These are phyloP conservation scores for Lutraria rhynchaena DNA, from an alignment of 1,140 invertebrate species.

Conservation along the genomic window DNA sequence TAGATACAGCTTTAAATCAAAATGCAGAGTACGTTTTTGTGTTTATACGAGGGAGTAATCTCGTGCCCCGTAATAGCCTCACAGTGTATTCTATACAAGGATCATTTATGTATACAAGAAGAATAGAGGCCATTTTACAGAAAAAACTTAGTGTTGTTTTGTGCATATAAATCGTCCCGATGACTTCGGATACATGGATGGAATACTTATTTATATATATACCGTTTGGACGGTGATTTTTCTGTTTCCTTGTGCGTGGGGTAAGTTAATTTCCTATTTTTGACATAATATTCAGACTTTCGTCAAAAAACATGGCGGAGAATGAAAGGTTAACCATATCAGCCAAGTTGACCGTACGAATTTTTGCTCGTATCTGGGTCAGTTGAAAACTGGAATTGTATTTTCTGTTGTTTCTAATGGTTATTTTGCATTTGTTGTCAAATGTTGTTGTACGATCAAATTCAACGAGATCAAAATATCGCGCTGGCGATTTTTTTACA, in stretches of 20 bases:
- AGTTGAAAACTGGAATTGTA: too few relatives aligned
- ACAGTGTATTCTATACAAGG: slow-evolving; percentile 44
- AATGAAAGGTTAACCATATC: not conserved
- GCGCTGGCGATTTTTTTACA: too few relatives aligned
- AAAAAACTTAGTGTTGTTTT: slow-evolving; percentile 53
- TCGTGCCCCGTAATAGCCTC: slow-evolving; percentile 22
- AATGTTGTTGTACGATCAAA: too few relatives aligned
- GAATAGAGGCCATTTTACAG: slow-evolving; percentile 43
- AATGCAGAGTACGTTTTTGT: too few relatives aligned
- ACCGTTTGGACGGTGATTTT: slow-evolving; percentile 42
- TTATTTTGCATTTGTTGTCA: too few relatives aligned
- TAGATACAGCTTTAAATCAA: too few relatives aligned
- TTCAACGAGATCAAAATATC: too few relatives aligned
- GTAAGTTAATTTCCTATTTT: slow-evolving; percentile 29
- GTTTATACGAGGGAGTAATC: slow-evolving; percentile 13
- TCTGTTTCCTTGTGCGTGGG: slow-evolving; percentile 17
- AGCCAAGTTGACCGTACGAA: slow-evolving; percentile 18
- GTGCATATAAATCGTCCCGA: slow-evolving; percentile 40
- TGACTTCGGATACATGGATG: slow-evolving; percentile 47
- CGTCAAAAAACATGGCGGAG: slow-evolving; percentile 39
- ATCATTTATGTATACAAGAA: slow-evolving; percentile 32
- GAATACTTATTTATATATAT: slow-evolving; percentile 43
- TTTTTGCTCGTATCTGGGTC: too few relatives aligned
- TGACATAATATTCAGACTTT: slow-evolving; percentile 1
- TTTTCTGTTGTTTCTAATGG: too few relatives aligned